Percentiles rank a stretch among this genome's conserved stretches.
Conservation (phyloP, 2,113 vertebrate genomes). For the Brachyhypopomus occidentalis region DNA sequence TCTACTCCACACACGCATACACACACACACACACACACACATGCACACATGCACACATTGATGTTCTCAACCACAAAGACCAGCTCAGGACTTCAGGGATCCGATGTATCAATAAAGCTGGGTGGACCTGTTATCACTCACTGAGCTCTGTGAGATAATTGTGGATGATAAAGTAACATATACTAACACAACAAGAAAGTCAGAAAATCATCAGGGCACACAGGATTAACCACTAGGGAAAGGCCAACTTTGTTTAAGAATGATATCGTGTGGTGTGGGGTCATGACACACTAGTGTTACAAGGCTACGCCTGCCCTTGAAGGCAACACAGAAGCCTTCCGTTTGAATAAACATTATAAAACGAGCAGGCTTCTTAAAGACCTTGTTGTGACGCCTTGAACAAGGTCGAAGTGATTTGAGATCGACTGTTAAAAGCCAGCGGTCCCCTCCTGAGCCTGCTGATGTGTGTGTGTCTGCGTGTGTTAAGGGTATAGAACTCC, state of each 20-base stretch:
- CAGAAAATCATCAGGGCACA: neutral
- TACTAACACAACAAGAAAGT: neutral
- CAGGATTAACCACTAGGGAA: neutral
- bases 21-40: too few relatives aligned
- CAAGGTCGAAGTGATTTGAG: constrained; percentile 11
- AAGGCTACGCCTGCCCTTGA: too few relatives aligned
- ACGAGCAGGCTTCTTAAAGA: neutral
- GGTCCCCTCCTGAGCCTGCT: neutral
- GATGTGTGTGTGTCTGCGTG: constrained; percentile 22
- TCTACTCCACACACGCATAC: constrained; percentile 58
- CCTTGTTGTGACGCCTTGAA: neutral
- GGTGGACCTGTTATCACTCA: constrained; percentile 10
- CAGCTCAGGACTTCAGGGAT: neutral
- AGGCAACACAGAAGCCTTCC: neutral
- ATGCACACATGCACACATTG: too few relatives aligned
- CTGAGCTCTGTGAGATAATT: constrained; percentile 9
- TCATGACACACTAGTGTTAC: too few relatives aligned
- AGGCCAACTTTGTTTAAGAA: neutral
- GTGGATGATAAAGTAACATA: neutral
- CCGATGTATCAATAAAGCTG: constrained; percentile 10
- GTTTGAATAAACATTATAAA: neutral
- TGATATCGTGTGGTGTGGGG: neutral
- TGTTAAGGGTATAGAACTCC: constrained; percentile 27
- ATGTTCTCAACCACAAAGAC: neutral
- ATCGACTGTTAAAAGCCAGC: neutral